Percentiles rank a stretch among this genome's conserved stretches.
These are phyloP conservation scores for Panthera leo DNA, from an alignment of 2,113 vertebrate species.

Conservation along the genomic window DNA sequence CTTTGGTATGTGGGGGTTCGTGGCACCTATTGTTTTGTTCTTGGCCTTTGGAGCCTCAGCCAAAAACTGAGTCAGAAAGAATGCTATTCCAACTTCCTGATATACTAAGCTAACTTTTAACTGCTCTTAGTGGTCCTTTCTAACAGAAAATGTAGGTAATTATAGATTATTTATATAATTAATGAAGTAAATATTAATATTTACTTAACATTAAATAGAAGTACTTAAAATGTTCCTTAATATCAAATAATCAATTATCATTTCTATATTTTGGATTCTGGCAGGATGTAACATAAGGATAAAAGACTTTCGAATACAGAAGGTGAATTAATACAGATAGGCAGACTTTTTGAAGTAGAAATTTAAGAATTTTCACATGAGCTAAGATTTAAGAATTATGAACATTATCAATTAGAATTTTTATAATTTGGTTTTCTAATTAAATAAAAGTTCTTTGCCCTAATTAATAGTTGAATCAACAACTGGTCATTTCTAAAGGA, in stretches of 20 bases:
- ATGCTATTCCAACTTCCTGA: background rate
- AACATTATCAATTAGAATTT: background rate
- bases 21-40: background rate
- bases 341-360: background rate
- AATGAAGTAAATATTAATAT: background rate
- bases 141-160: background rate
- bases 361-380: background rate
- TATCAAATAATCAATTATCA: background rate
- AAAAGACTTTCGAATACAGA: background rate
- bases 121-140: background rate
- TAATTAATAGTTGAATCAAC: background rate
- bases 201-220: background rate
- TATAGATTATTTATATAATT: background rate
- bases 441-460: background rate
- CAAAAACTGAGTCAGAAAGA: background rate
- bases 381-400: background rate
- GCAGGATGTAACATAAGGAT: background rate
- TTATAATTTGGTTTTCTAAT: background rate
- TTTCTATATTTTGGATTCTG: background rate
- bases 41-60: background rate
- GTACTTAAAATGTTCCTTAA: background rate
- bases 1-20: background rate
- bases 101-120: background rate
- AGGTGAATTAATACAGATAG: background rate
- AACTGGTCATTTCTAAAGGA: background rate